phyloP scores from a whole-genome alignment of 1,140 invertebrate genomes.

The Drosophila nikananu region DNA sequence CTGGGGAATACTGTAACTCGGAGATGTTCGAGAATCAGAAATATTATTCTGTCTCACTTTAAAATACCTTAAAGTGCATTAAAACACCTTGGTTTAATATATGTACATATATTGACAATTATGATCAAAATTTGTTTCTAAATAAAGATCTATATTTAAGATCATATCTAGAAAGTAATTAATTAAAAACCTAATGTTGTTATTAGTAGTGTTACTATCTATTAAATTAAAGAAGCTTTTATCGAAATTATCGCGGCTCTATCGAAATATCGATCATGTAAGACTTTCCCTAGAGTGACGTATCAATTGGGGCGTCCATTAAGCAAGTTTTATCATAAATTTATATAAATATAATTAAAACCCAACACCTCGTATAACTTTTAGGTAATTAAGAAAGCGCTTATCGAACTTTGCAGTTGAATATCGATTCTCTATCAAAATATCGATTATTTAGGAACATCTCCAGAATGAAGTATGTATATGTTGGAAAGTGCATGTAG shows the following conservation, averaged over 20 bases:
- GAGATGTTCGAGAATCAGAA: neutral
- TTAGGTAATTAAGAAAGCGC: too few relatives aligned
- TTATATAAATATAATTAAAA: neutral
- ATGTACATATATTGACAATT: too few relatives aligned
- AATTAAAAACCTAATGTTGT: too few relatives aligned
- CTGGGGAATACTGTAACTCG: too few relatives aligned
- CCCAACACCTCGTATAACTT: too few relatives aligned
- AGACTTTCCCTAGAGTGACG: too few relatives aligned
- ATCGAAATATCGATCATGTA: neutral
- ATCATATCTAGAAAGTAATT: too few relatives aligned
- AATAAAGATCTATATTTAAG: too few relatives aligned
- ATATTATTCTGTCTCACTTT: neutral
- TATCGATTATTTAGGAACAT: neutral
- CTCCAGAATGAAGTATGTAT: neutral
- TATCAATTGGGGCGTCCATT: neutral
- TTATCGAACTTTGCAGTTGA: neutral
- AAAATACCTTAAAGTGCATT: neutral
- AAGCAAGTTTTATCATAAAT: neutral
- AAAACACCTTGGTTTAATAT: neutral
- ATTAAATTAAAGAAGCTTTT: neutral
- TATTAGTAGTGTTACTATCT: too few relatives aligned
- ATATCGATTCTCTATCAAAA: neutral
- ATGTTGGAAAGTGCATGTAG: slow-evolving; percentile 9
- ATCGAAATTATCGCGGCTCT: neutral
- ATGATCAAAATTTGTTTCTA: too few relatives aligned